Base-by-base conservation (phyloP, 92 coral and sea anemone species). In the Diadumene lineata region DNA sequence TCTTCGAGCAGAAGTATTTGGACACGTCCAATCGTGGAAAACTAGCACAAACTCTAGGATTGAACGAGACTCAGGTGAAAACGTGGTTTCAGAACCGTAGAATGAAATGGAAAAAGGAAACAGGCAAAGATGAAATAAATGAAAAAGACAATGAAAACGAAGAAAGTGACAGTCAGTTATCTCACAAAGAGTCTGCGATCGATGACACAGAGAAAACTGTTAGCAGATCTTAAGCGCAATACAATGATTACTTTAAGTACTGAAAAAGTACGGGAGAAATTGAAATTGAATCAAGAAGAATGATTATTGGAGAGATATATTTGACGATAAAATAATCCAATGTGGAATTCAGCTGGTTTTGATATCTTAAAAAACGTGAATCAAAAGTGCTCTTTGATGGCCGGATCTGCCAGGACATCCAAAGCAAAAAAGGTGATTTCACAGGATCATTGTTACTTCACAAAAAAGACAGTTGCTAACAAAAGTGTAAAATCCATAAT, bases 51-150 rank as follows among this genome's bases (percentile, higher is more conserved):
- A 96, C 90, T 38, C 81, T 96, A 74, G 97, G 97, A 28, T 79
- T 96, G 68, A 92, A 96, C 68, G 99, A 96, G 34, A 92, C 99
- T 1, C 99, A 96, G 69, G 97, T 96, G 25, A 96, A 96, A 72
- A 96, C 99, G 29, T 96, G 99, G 99, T 96, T 96, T 46, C 99
- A 96, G 73, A 96, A 96, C 79, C 74, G 99, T 32, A 56, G 99
- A 27, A 96, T 96, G 99, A 96, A 96, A 57, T 89, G 97, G 97
- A 96, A 96, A 70, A 96, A 92, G 62, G 94, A 89, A 63, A 81
- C 69, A 6, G 75, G 81, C 9, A 86, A 76, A 65, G 64, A 43
- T 11, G 83, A 76, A 10, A 31, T 50, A 8, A 50, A 44, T 43
- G 70, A 74, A 34, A 63, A 62, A 15, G 60, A 60, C 24, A 74